A percentile compares a stretch with the other conserved stretches of the same genome.
Conservation (phyloP, 2,113 vertebrate species). For the Nycticorax nycticorax region DNA sequence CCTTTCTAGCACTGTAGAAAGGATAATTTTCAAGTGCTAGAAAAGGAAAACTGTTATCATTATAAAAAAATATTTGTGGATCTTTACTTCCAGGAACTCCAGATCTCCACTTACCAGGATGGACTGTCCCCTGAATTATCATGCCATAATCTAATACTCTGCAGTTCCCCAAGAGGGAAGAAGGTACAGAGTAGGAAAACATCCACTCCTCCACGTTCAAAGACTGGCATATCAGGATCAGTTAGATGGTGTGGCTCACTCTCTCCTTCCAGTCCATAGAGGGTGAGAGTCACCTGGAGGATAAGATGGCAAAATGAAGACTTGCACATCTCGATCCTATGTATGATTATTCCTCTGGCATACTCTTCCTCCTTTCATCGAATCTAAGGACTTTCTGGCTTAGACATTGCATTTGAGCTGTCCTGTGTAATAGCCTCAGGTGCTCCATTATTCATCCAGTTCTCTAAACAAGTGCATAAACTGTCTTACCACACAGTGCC, state of each 20-base stretch:
- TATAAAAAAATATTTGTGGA: not conserved
- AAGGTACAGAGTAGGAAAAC: conserved; percentile 90
- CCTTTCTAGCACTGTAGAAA: not conserved
- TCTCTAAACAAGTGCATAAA: not conserved
- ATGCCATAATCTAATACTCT: conserved; percentile 90
- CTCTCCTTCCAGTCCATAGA: conserved; percentile 87
- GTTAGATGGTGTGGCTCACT: conserved; percentile 91
- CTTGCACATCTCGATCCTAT: rapidly evolving
- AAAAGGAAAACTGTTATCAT: not conserved
- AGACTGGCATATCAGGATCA: conserved; percentile 79
- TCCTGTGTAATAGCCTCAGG: not conserved
- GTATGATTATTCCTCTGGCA: not conserved
- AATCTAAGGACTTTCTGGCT: not conserved
- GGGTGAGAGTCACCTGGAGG: conserved; percentile 86
- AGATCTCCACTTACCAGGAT: conserved; percentile 78
- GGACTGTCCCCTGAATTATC: conserved; percentile 89
- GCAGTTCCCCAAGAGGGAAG: conserved; percentile 90
- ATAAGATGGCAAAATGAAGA: not conserved
- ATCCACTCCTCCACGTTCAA: conserved; percentile 89
- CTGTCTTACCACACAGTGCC: not conserved
- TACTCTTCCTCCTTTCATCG: not conserved
- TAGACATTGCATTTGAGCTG: not conserved
- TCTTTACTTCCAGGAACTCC: not conserved
- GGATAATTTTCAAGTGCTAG: not conserved
- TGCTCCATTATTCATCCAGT: not conserved